phyloP scores from a whole-genome alignment of 1,140 invertebrate species.

The Macrobrachium nipponense region DNA sequence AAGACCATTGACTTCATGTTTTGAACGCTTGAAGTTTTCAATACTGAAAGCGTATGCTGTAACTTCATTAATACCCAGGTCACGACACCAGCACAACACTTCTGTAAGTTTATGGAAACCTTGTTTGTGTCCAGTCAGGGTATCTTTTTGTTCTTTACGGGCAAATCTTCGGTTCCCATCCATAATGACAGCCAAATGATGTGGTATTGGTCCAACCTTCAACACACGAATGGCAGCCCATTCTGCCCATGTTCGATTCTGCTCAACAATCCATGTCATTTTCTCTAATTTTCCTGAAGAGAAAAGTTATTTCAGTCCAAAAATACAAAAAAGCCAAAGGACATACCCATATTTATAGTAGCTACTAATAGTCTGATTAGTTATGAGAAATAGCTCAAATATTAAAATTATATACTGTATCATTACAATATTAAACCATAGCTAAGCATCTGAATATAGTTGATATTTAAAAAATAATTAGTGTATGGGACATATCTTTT shows the following conservation, averaged over 20 bases:
- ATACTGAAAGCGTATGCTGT: slow-evolving; percentile 99
- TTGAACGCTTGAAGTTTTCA: slow-evolving; percentile 96
- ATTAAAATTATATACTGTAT: too few relatives aligned
- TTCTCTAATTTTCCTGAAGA: slow-evolving; percentile 13
- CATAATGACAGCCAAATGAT: slow-evolving; percentile 97
- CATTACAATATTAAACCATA: too few relatives aligned
- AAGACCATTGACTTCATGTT: slow-evolving; percentile 91
- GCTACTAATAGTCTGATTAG: too few relatives aligned
- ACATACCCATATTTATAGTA: not conserved
- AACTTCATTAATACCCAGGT: slow-evolving; percentile 84
- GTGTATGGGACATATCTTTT: not conserved
- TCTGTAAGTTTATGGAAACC: slow-evolving; percentile 97
- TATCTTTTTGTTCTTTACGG: slow-evolving; percentile 80
- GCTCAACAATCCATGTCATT: slow-evolving; percentile 86
- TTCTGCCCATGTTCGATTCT: slow-evolving; percentile 81
- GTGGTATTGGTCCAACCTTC: slow-evolving; percentile 84
- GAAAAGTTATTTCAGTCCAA: not conserved
- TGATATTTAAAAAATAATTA: too few relatives aligned
- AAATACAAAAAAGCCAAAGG: not conserved
- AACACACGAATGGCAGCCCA: slow-evolving; percentile 82
- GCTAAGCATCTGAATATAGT: too few relatives aligned
- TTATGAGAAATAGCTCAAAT: too few relatives aligned
- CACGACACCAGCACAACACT: slow-evolving; percentile 88
- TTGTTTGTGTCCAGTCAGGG: slow-evolving; percentile 84
- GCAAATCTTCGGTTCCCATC: slow-evolving; percentile 98